These are phyloP conservation scores for Apis dorsata DNA, from an alignment of 1,140 invertebrate genomes.

Conservation along the genomic window DNA sequence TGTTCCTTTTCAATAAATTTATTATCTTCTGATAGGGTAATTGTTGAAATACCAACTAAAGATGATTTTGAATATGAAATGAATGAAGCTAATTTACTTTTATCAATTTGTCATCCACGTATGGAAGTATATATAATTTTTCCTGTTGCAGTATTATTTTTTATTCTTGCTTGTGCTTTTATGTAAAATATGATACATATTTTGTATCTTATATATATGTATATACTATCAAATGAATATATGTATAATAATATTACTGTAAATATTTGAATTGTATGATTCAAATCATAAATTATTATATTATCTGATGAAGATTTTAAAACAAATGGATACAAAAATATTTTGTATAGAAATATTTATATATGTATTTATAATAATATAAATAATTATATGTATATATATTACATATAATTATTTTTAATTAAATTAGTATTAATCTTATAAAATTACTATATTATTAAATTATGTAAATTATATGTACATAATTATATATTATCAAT, in stretches of 20 bases:
- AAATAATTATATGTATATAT: not conserved
- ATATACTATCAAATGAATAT: not conserved
- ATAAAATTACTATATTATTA: not conserved
- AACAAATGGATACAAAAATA: too few species aligned
- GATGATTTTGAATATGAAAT: conserved; percentile 87
- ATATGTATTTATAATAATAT: not conserved
- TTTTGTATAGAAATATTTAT: not conserved
- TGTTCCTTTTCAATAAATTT: conserved; percentile 86
- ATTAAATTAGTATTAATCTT: not conserved
- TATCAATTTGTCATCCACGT: conserved; percentile 88
- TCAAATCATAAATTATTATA: too few species aligned
- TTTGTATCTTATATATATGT: not conserved
- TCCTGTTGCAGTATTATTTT: conserved; percentile 86
- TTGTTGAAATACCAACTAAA: conserved; percentile 89
- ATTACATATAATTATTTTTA: not conserved
- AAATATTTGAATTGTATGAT: too few species aligned
- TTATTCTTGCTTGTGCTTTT: conserved; percentile 89
- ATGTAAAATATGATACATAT: conserved; percentile 56
- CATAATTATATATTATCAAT: too few species aligned
- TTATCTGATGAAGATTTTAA: too few species aligned
- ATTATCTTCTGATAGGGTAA: conserved; percentile 87
- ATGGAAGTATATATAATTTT: conserved; percentile 89
- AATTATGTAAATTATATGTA: not conserved
- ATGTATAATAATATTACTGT: not conserved
- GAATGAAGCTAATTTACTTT: conserved; percentile 85